Conservation (phyloP, 2,888 invertebrate genomes). For the Rapana venosa region DNA sequence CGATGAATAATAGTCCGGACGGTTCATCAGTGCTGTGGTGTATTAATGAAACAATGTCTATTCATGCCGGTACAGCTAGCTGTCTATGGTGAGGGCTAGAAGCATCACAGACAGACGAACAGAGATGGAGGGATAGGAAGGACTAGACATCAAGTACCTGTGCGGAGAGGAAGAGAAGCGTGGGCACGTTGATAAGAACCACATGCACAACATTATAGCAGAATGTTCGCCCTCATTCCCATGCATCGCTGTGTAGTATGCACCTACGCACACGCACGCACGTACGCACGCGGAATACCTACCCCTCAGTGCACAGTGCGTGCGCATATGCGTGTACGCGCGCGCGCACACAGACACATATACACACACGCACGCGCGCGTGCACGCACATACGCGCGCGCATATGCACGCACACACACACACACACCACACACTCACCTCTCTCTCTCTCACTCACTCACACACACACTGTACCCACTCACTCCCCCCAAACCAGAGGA, state of each 20-base stretch:
- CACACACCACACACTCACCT: background rate
- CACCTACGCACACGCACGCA: background rate
- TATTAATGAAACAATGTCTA: too few relatives aligned
- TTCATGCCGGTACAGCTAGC: too few relatives aligned
- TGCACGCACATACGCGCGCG: background rate
- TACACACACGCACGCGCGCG: background rate
- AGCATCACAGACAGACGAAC: too few relatives aligned
- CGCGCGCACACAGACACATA: background rate
- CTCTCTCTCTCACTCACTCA: background rate
- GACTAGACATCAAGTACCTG: too few relatives aligned
- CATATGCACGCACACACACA: background rate
- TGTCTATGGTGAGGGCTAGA: too few relatives aligned
- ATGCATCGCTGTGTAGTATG: background rate
- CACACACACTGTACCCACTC: background rate
- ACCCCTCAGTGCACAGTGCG: background rate
- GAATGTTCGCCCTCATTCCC: too few relatives aligned
- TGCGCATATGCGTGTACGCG: background rate
- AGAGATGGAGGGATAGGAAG: too few relatives aligned
- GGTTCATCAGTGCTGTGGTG: too few relatives aligned
- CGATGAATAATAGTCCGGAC: too few relatives aligned
- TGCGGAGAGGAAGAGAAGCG: too few relatives aligned
- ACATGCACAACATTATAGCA: too few relatives aligned
- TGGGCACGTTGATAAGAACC: too few relatives aligned
- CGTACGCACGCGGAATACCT: background rate
- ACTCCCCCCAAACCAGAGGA: background rate